These are phyloP conservation scores for Drosophila meridionalis DNA, from an alignment of 2,888 invertebrate species.

Conservation along the genomic window DNA sequence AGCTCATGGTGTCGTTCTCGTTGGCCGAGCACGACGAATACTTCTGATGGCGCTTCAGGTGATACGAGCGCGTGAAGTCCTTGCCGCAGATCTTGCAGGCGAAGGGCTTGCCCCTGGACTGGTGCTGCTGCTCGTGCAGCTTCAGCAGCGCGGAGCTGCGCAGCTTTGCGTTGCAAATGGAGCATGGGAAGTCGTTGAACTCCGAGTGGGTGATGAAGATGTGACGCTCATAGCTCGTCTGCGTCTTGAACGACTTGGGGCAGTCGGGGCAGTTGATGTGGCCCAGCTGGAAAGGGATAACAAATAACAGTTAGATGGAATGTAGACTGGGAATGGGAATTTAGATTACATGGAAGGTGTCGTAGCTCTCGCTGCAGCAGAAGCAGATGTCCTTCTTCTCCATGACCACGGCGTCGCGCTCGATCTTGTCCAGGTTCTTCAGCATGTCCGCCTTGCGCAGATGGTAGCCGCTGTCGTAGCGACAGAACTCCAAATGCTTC, in stretches of 20 bases:
- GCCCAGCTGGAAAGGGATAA: constrained; percentile 77
- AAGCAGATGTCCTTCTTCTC: constrained; percentile 84
- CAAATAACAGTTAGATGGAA: neutral
- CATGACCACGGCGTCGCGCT: constrained; percentile 82
- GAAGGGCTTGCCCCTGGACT: constrained; percentile 87
- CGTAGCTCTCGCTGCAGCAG: constrained; percentile 84
- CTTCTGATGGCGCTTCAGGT: constrained; percentile 87
- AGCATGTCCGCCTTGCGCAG: constrained; percentile 82
- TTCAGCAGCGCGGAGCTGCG: constrained; percentile 87
- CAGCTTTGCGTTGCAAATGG: constrained; percentile 89
- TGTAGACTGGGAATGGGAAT: neutral
- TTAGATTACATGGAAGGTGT: constrained; percentile 83
- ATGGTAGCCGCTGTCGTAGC: constrained; percentile 81
- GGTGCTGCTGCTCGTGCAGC: constrained; percentile 89
- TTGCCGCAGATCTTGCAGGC: constrained; percentile 89
- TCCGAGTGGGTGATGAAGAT: constrained; percentile 89
- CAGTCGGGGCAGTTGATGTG: constrained; percentile 87
- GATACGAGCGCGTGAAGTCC: constrained; percentile 91
- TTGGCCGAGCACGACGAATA: constrained; percentile 82
- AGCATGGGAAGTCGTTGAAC: constrained; percentile 88
- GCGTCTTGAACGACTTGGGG: constrained; percentile 90
- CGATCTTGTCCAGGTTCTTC: constrained; percentile 82
- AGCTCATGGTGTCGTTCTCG: constrained; percentile 80
- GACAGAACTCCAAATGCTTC: constrained; percentile 83
- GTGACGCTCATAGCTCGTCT: constrained; percentile 89